phyloP scores from a whole-genome alignment of 2,888 invertebrate genomes.

The Melieria omissa region DNA sequence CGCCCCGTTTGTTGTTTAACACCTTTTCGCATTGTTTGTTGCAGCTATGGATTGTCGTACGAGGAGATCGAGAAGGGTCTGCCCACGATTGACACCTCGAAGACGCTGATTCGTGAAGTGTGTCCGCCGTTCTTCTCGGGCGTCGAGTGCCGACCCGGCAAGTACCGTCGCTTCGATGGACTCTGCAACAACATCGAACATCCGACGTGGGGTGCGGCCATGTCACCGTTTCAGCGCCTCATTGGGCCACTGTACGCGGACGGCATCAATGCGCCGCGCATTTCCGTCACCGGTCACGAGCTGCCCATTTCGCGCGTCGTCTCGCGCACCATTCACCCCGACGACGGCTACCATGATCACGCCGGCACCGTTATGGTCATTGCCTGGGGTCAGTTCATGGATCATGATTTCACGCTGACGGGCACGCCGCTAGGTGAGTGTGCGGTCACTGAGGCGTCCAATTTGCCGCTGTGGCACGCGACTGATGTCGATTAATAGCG shows the following conservation, averaged over 20 bases:
- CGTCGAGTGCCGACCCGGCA: constrained; percentile 88
- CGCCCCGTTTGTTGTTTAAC: background rate
- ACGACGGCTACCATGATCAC: constrained; percentile 93
- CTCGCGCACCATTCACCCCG: constrained; percentile 91
- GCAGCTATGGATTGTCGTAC: constrained; percentile 83
- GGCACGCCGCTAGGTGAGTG: constrained; percentile 84
- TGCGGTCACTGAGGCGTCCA: background rate
- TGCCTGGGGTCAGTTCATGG: constrained; percentile 96
- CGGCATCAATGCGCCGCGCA: constrained; percentile 85
- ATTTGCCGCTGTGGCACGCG: background rate
- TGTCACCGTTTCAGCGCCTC: constrained; percentile 85
- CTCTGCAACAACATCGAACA: constrained; percentile 89
- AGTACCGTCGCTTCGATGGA: constrained; percentile 87
- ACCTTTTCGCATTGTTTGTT: constrained; percentile 38
- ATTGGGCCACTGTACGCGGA: constrained; percentile 83
- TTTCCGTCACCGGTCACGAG: constrained; percentile 80
- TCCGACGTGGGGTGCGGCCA: constrained; percentile 89
- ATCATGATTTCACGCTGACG: constrained; percentile 91
- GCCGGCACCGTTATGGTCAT: constrained; percentile 90
- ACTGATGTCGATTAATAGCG: background rate
- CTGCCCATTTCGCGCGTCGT: constrained; percentile 86
- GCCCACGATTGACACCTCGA: constrained; percentile 88
- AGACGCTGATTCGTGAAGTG: constrained; percentile 85
- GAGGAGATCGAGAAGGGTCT: constrained; percentile 90
- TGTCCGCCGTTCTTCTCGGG: constrained; percentile 89